Conservation (phyloP, 37 sponge, comb jelly and placozoan genomes). For the Aplysina aerophoba region DNA sequence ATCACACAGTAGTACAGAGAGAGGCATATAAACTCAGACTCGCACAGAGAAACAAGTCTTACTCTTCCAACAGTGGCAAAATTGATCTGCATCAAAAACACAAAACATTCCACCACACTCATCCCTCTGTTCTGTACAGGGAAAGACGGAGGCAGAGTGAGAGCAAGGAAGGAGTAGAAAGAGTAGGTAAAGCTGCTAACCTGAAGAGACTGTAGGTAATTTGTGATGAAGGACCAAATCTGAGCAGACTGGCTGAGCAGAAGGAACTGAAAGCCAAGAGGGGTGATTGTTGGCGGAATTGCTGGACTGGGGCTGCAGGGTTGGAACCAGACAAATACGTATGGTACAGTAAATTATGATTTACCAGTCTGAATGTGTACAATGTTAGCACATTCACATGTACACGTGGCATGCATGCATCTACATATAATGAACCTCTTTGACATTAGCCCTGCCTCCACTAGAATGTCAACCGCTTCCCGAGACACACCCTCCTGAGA, state of each 20-base stretch:
- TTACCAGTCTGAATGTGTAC: neutral
- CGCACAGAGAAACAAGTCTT: neutral
- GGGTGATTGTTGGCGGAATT: constrained; percentile 59
- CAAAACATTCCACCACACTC: constrained; percentile 79
- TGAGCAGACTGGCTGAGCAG: constrained; percentile 84
- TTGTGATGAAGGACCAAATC: constrained; percentile 93
- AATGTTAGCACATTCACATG: neutral
- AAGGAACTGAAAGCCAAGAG: constrained; percentile 93
- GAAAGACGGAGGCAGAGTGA: neutral
- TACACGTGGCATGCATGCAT: no score
- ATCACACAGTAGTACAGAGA: neutral
- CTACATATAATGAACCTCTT: constrained; percentile 2
- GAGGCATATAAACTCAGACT: neutral
- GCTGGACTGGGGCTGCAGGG: constrained; percentile 1
- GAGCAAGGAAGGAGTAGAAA: neutral
- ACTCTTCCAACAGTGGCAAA: constrained; percentile 88
- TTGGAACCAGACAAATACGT: neutral
- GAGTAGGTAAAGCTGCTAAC: constrained; percentile 17
- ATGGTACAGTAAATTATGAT: neutral
- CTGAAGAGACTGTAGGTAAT: constrained; percentile 73
- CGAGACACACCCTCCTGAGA: constrained; percentile 21
- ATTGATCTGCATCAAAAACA: constrained; percentile 88
- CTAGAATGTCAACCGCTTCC: constrained; percentile 59
- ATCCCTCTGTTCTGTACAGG: constrained; percentile 55
- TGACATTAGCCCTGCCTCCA: constrained; percentile 55